Conservation (phyloP, 2,888 invertebrate species). For the Dusona sp. region DNA sequence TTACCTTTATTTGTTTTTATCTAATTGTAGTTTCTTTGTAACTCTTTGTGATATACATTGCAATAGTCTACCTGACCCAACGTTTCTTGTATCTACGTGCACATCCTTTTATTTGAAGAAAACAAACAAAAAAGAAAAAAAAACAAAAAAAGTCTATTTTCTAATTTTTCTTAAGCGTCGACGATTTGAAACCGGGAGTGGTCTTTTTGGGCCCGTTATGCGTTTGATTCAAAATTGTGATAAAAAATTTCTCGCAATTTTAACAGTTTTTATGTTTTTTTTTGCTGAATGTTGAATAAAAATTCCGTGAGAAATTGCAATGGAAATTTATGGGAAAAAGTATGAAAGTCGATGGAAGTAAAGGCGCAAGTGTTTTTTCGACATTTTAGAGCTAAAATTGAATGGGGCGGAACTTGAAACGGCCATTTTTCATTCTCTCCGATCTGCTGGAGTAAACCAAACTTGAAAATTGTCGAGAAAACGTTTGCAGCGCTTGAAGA, state of each 20-base stretch:
- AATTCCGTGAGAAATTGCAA: background rate
- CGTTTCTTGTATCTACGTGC: slow-evolving; percentile 83
- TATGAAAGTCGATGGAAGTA: background rate
- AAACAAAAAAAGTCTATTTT: slow-evolving; percentile 71
- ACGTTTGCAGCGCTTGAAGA: background rate
- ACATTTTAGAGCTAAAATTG: too few species aligned
- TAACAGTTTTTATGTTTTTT: background rate
- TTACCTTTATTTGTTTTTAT: slow-evolving; percentile 84
- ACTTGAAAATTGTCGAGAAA: background rate
- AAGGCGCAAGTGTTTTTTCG: too few species aligned
- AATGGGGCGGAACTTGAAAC: too few species aligned
- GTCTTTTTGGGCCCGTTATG: too few species aligned
- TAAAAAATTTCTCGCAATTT: background rate
- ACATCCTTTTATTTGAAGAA: slow-evolving; percentile 79
- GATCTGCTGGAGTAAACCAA: background rate
- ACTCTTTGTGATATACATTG: slow-evolving; percentile 85
- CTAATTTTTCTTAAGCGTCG: slow-evolving; percentile 31
- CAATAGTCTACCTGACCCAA: slow-evolving; percentile 83
- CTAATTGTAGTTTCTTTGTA: slow-evolving; percentile 84
- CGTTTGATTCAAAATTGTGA: background rate
- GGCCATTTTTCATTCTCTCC: too few species aligned
- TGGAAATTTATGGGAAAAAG: background rate
- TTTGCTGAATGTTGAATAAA: background rate
- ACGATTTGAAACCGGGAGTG: background rate
- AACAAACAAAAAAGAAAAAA: slow-evolving; percentile 70